phyloP scores from a whole-genome alignment of 2,113 vertebrate species.

The Forbesichthys agassizii region DNA sequence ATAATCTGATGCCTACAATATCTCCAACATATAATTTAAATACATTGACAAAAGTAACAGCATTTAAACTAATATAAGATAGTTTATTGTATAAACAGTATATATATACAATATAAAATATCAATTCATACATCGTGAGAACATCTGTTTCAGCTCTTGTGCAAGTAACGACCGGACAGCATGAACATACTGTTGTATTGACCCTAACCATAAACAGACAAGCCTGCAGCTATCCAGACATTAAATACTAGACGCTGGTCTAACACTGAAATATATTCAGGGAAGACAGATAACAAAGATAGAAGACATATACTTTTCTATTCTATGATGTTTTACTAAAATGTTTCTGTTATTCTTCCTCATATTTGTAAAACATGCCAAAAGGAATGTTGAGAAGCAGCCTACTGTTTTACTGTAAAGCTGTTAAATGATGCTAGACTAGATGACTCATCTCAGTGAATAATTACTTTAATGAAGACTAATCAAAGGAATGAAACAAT shows the following conservation, averaged over 20 bases:
- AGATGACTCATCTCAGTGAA: constrained; percentile 35
- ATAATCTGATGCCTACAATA: too few relatives aligned
- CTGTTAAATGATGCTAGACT: constrained; percentile 21
- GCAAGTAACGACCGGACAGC: constrained; percentile 47
- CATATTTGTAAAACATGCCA: background rate
- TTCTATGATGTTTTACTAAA: background rate
- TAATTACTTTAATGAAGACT: constrained; percentile 53
- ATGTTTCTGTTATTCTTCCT: background rate
- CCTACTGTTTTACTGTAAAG: background rate
- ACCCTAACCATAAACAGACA: constrained; percentile 25
- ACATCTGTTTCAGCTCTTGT: constrained; percentile 55
- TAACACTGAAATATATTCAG: too few relatives aligned
- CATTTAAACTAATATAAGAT: too few relatives aligned
- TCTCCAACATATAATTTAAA: too few relatives aligned
- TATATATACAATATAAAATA: background rate
- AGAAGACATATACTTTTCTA: background rate
- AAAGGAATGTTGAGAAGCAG: background rate
- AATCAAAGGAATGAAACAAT: constrained; percentile 33
- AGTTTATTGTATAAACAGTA: constrained; percentile 11
- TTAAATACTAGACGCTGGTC: background rate
- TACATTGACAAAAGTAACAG: too few relatives aligned
- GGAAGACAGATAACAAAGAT: too few relatives aligned
- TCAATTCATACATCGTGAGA: constrained; percentile 25
- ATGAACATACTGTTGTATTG: constrained; percentile 36
- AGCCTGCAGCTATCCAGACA: background rate